Percentiles rank a stretch among this genome's conserved stretches.
These are phyloP conservation scores for Vespertilio murinus DNA, from an alignment of 2,797 vertebrate species.

Conservation along the genomic window DNA sequence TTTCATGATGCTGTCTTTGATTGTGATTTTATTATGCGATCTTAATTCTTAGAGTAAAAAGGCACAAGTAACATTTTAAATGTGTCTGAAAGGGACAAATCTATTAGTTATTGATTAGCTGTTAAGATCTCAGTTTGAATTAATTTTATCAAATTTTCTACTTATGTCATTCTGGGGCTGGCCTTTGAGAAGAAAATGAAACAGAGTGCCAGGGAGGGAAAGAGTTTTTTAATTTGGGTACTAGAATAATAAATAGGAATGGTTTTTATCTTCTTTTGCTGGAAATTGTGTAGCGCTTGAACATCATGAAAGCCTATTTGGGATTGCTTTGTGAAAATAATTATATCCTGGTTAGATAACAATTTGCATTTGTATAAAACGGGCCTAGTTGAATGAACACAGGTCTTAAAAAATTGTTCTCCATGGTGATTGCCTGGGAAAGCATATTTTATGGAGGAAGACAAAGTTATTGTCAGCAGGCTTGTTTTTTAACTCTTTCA, in stretches of 20 bases:
- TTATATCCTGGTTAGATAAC: conserved; percentile 26
- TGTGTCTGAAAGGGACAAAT: conserved; percentile 3
- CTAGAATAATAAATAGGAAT: neutral
- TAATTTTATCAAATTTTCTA: conserved; percentile 19
- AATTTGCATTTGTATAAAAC: conserved; percentile 43
- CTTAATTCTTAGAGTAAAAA: conserved; percentile 29
- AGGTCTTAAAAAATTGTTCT: neutral
- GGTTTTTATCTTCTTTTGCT: conserved; percentile 3
- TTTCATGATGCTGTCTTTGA: neutral
- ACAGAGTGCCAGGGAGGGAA: neutral
- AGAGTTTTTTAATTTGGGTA: neutral
- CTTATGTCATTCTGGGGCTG: neutral
- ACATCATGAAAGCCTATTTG: neutral
- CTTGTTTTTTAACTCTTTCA: conserved; percentile 1
- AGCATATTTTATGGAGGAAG: conserved; percentile 1
- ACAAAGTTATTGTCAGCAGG: neutral
- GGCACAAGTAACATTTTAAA: neutral
- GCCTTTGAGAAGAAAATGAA: neutral
- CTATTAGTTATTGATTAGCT: neutral
- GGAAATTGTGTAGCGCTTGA: neutral
- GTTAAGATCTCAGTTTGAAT: conserved; percentile 33
- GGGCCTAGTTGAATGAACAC: neutral
- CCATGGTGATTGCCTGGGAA: neutral
- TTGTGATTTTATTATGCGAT: neutral
- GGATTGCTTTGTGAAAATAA: neutral